Percentiles rank a stretch among this genome's conserved stretches.
Evolutionary conservation across 2,113 vertebrate genomes (phyloP).

Genomic region (Podocnemis expansa): DNA sequence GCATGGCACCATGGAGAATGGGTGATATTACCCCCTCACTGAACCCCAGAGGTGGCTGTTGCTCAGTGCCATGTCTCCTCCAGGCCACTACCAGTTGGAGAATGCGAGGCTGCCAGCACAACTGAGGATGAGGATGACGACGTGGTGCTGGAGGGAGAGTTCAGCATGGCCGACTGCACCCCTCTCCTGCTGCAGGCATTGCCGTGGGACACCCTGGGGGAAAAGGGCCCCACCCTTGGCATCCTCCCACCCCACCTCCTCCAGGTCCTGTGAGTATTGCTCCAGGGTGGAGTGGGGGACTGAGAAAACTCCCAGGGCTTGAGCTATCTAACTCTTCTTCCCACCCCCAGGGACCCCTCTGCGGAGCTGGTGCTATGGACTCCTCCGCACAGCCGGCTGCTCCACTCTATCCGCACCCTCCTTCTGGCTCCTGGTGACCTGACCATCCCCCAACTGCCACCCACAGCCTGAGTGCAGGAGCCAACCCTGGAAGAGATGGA

Average conservation of each 20-base stretch:
- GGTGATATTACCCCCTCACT: too few relatives aligned
- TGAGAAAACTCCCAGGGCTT: too few relatives aligned
- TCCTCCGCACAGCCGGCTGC: not conserved
- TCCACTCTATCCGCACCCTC: not conserved
- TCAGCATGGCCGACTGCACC: not conserved
- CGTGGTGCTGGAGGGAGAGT: conserved; percentile 10
- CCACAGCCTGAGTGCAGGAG: not conserved
- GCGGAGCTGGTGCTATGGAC: conserved; percentile 1
- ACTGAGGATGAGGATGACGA: not conserved
- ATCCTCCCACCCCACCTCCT: not conserved
- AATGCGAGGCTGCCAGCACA: not conserved
- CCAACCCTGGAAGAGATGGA: not conserved
- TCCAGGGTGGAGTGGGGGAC: not conserved
- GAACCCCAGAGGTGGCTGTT: not conserved
- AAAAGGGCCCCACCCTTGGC: not conserved
- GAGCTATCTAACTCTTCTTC: not conserved
- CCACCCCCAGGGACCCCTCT: not conserved
- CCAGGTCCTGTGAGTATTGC: not conserved
- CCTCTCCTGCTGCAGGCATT: not conserved
- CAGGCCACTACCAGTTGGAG: not conserved
- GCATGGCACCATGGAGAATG: too few relatives aligned
- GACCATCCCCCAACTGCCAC: not conserved
- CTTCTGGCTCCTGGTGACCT: not conserved
- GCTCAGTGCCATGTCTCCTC: not conserved
- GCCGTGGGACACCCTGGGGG: not conserved